Evolutionary conservation across 2,888 invertebrate genomes (phyloP), one percentile per base, ranked within the genome.

Genomic region (Saturnia pavonia): DNA sequence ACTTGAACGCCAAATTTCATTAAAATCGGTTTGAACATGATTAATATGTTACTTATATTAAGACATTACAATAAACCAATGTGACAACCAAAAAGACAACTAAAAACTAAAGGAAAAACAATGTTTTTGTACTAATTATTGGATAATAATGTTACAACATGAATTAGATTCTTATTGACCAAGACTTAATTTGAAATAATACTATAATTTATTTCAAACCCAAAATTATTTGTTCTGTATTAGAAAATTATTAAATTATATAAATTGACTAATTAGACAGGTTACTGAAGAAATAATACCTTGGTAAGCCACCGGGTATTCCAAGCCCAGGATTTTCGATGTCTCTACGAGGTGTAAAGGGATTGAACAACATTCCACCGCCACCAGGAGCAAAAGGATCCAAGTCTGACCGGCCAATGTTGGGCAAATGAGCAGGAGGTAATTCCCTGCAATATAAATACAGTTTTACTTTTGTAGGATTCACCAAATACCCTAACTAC

Each of bases 281-380:
- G 22, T 54, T 22, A 22, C 11, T 22, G 1, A 54, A 22, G 7
- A 54, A 54, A 22, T 22, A 69, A 76, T 80, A 95, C 95, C 94
- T 94, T 9, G 95, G 95, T 70, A 96, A 77, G 73, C 94, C 93
- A 54, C 95, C 95, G 57, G 95, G 95, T 43, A 95, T 87, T 66
- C 95, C 95, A 22, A 95, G 80, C 0, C 95, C 94, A 63, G 94
- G 94, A 71, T 94, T 91, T 65, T 94, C 90, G 66, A 88, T 80
- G 66, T 93, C 91, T 71, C 91, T 85, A 65, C 89, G 82, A 0
- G 91, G 91, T 3, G 82, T 85, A 67, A 95, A 95, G 0, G 97
- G 97, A 80, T 96, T 95, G 88, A 96, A 97, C 22, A 97, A 81
- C 97, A 97, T 97, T 27, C 97, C 97, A 57, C 96, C 96, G 72